Base-by-base conservation (phyloP, 2,888 invertebrate species). In the Pterostichus madidus region DNA sequence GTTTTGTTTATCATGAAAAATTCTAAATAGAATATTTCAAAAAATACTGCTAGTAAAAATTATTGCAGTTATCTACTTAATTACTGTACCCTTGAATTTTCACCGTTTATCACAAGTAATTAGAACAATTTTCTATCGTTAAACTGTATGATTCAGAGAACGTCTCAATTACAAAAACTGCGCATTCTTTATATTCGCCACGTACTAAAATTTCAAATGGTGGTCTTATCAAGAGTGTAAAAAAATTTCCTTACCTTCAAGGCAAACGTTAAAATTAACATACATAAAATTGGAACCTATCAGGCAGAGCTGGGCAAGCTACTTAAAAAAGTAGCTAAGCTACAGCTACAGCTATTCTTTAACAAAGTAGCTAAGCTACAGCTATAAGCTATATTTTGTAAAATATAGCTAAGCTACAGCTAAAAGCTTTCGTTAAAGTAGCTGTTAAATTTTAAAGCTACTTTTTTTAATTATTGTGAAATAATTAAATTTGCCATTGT, bases 21-120 rank as follows among this genome's bases (percentile, higher is more conserved):
- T n/a, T 13, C 32, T 35, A 64, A 39, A 39, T 5, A 39, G 31
- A 59, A 59, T 24, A 59, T 17, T 4, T 24, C 17, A 71, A 10
- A 44, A 8, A 35, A 39, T 44, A 39, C 44, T 71, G 2, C 44
- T 35, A 68, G 15, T 15, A 68, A 24, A 46, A 46, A 71, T 71
- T 71, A 11, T n/a, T 35, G 4, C n/a, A 75, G 52, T 75, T 49
- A 15, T 75, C n/a, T 24, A 15, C 49, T 7, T 11, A 32, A 75
- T 49, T 46, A 53, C 13, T 52, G n/a, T 75, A 49, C 80, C 80
- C 80, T 80, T 80, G 68, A 80, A 80, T 80, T 68, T 52, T 49
- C 80, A 44, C 49, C 24, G 24, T 46, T 61, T 68, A 80, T 17
- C 68, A 53, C 6, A 49, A 32, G 17, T 76, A 68, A 68, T 80